Conservation (phyloP, 2,113 vertebrate genomes). For the Solenodon paradoxus region DNA sequence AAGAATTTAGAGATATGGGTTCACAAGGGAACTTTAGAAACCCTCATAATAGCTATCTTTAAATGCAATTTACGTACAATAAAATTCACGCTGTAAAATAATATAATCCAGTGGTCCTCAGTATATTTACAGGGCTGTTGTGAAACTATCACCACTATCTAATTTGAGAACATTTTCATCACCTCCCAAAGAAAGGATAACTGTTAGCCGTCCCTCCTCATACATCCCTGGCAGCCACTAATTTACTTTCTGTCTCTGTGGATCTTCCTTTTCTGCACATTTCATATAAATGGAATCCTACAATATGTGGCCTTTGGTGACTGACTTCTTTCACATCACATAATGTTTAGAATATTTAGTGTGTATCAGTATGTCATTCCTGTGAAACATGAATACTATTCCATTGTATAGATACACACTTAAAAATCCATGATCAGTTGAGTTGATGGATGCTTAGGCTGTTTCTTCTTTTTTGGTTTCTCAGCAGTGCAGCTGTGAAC, state of each 20-base stretch:
- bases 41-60: neutral
- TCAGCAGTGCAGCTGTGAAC: neutral
- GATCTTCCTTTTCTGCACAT: neutral
- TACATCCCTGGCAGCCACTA: neutral
- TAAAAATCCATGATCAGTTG: neutral
- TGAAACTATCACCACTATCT: neutral
- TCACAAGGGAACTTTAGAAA: neutral
- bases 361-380: neutral
- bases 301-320: neutral
- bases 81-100: neutral
- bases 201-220: neutral
- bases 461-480: neutral
- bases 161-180: conserved; percentile 19
- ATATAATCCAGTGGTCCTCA: neutral
- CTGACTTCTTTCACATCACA: neutral
- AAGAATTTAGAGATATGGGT: neutral
- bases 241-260: neutral
- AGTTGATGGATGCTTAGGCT: neutral
- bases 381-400: neutral
- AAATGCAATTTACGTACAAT: neutral
- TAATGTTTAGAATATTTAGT: neutral
- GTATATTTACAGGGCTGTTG: neutral
- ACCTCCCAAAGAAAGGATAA: neutral
- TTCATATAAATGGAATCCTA: neutral
- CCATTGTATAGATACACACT: neutral